These are phyloP conservation scores for Rhabdomys dilectus DNA, from an alignment of 2,113 vertebrate genomes.

Conservation along the genomic window DNA sequence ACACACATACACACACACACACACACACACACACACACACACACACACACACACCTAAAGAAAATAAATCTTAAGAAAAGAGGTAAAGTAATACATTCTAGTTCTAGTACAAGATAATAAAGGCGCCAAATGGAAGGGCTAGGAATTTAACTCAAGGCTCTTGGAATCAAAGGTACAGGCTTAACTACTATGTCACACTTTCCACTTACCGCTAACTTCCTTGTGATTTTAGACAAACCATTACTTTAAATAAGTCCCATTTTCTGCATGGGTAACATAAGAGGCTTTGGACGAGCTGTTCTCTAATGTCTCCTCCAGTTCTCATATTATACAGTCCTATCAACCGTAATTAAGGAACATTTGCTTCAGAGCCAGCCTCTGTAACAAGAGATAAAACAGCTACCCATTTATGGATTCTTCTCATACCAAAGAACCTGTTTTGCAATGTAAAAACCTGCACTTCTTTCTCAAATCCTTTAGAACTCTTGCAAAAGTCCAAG, in stretches of 20 bases:
- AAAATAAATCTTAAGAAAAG: background rate
- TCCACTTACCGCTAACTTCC: background rate
- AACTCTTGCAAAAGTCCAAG: background rate
- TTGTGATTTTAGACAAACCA: slow-evolving; percentile 12
- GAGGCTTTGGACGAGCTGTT: slow-evolving; percentile 31
- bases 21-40: background rate
- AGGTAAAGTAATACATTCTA: background rate
- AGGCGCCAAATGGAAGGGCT: background rate
- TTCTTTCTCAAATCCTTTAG: slow-evolving; percentile 39
- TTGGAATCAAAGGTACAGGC: background rate
- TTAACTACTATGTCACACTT: background rate
- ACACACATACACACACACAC: background rate
- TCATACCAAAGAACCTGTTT: slow-evolving; percentile 30
- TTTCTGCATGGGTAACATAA: slow-evolving; percentile 3
- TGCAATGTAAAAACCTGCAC: slow-evolving; percentile 5
- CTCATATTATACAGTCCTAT: slow-evolving; percentile 50
- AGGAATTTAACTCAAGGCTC: background rate
- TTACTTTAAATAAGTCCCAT: slow-evolving; percentile 48
- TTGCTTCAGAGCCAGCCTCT: slow-evolving; percentile 53
- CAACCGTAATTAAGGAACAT: slow-evolving; percentile 67
- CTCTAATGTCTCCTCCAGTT: slow-evolving; percentile 13
- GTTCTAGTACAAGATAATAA: background rate
- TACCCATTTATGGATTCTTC: slow-evolving; percentile 34
- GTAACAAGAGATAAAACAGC: slow-evolving; percentile 51
- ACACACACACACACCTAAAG: background rate